A percentile compares a stretch with the other conserved stretches of the same genome.
Evolutionary conservation across 2,797 vertebrate genomes (phyloP).

Genomic region (Intellagama lesueurii): DNA sequence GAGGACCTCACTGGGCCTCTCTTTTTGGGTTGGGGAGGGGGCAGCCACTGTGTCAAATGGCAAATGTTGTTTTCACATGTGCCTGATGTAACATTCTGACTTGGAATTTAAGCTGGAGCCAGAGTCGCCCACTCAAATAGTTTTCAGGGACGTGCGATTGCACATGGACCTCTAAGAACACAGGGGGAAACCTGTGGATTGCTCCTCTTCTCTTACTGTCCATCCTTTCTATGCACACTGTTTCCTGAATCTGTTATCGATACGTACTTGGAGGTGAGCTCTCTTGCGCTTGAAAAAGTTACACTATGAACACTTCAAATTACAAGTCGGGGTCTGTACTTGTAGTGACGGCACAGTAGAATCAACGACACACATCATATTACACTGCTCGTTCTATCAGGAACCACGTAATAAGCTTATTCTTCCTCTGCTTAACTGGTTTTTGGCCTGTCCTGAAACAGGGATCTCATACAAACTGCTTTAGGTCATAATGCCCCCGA

Average conservation of each 20-base stretch:
- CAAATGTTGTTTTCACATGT: conserved; percentile 54
- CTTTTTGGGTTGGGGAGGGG: conserved; percentile 38
- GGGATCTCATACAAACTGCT: no score
- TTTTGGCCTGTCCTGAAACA: no score
- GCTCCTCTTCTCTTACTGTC: conserved; percentile 27
- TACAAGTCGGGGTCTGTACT: no score
- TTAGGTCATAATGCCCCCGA: no score
- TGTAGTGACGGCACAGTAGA: no score
- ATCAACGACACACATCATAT: no score
- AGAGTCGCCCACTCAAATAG: conserved; percentile 69
- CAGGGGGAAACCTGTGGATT: conserved; percentile 58
- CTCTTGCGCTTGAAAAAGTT: neutral
- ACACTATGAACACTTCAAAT: neutral
- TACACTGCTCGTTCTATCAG: no score
- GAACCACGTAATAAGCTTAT: no score
- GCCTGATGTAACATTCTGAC: conserved; percentile 61
- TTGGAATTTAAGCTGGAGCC: conserved; percentile 57
- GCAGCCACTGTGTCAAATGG: conserved; percentile 52
- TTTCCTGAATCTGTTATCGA: neutral
- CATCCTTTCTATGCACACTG: neutral
- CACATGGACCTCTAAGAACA: conserved; percentile 57
- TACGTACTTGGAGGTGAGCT: neutral
- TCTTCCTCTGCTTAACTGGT: no score
- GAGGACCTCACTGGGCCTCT: conserved; percentile 49
- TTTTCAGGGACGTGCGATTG: conserved; percentile 56